These are phyloP conservation scores for Drosophila sulfurigaster DNA, from an alignment of 1,140 invertebrate genomes.

Conservation along the genomic window DNA sequence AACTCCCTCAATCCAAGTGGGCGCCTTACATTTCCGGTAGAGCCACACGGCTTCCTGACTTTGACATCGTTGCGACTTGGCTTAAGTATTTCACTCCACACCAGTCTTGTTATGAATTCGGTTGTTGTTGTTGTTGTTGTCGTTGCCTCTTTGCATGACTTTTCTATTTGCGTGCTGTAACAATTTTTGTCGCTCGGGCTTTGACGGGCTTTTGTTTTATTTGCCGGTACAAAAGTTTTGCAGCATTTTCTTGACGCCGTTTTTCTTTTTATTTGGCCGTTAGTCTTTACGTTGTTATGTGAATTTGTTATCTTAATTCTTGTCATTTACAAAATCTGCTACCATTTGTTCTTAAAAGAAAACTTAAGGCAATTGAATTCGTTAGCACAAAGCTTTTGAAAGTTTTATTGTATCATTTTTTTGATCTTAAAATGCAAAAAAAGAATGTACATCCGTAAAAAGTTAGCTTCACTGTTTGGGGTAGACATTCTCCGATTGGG, in stretches of 20 bases:
- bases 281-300: slow-evolving; percentile 54
- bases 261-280: slow-evolving; percentile 45
- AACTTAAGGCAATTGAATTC: slow-evolving; percentile 78
- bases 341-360: slow-evolving; percentile 78
- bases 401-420: slow-evolving; percentile 34
- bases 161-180: slow-evolving; percentile 69
- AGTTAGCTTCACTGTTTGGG: background rate
- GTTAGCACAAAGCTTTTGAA: slow-evolving; percentile 54
- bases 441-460: background rate
- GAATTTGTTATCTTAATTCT: slow-evolving; percentile 81
- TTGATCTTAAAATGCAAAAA: slow-evolving; percentile 4
- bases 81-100: slow-evolving; percentile 70
- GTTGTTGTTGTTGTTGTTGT: slow-evolving; percentile 52
- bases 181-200: slow-evolving; percentile 62
- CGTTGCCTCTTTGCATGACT: slow-evolving; percentile 38
- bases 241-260: slow-evolving; percentile 44
- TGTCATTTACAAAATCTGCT: slow-evolving; percentile 77
- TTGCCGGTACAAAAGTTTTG: slow-evolving; percentile 64
- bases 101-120: slow-evolving; percentile 43
- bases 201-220: slow-evolving; percentile 74
- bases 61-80: slow-evolving; percentile 75
- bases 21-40: slow-evolving; percentile 49
- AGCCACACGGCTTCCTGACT: slow-evolving; percentile 69
- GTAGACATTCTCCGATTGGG: background rate
- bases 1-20: slow-evolving; percentile 30